phyloP scores from a whole-genome alignment of 92 coral and sea anemone species.

The Diadumene lineata region DNA sequence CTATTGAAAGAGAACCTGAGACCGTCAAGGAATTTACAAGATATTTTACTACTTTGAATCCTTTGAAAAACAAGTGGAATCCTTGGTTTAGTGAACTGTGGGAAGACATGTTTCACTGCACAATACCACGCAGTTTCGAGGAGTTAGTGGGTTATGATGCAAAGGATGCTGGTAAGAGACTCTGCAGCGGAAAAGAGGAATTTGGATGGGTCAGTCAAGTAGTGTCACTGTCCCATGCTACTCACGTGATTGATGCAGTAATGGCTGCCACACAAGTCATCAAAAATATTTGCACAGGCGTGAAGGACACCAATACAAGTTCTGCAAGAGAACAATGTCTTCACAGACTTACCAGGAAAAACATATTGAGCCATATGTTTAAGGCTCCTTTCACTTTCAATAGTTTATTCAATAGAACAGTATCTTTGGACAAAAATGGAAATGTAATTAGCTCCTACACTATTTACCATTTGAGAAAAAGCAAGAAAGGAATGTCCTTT shows the following conservation, averaged over 20 bases:
- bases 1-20: constrained; percentile 48
- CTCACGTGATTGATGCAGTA: constrained; percentile 68
- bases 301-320: neutral
- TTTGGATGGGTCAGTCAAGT: constrained; percentile 5
- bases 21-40: constrained; percentile 51
- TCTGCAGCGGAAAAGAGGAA: constrained; percentile 10
- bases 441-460: constrained; percentile 46
- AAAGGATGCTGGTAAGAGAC: neutral
- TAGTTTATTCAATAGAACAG: constrained; percentile 39
- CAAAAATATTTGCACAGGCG: constrained; percentile 35
- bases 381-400: constrained; percentile 32
- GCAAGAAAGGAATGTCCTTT: neutral
- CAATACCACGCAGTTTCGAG: constrained; percentile 9
- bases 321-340: constrained; percentile 18
- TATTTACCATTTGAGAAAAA: constrained; percentile 30
- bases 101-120: constrained; percentile 60
- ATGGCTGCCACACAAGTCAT: constrained; percentile 61
- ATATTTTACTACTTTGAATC: constrained; percentile 56
- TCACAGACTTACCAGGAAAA: constrained; percentile 26
- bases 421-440: constrained; percentile 61
- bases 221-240: constrained; percentile 47
- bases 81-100: constrained; percentile 67
- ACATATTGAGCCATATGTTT: constrained; percentile 36
- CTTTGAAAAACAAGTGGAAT: constrained; percentile 38
- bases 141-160: no score